A percentile compares a stretch with the other conserved stretches of the same genome.
These are phyloP conservation scores for Brachionus paranguensis DNA, from an alignment of 1,140 invertebrate genomes.

Conservation along the genomic window DNA sequence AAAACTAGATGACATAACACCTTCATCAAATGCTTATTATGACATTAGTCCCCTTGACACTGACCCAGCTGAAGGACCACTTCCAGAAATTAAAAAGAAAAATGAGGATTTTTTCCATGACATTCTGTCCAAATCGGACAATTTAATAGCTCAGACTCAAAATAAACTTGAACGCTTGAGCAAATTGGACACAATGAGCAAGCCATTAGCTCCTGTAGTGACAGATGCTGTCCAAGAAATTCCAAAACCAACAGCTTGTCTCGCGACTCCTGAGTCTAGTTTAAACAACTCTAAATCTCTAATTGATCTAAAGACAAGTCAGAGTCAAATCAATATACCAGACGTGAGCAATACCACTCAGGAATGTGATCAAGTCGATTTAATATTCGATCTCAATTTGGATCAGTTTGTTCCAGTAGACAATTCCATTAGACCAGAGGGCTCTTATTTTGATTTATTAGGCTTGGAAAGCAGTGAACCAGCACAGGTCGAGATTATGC, in stretches of 20 bases:
- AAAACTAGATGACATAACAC: constrained; percentile 33
- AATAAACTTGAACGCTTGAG: constrained; percentile 25
- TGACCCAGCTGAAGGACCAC: not conserved
- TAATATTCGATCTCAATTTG: not conserved
- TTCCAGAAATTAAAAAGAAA: constrained; percentile 12
- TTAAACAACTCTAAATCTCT: constrained; percentile 29
- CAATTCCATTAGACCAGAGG: not conserved
- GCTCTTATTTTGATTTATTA: constrained; percentile 24
- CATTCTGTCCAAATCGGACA: constrained; percentile 28
- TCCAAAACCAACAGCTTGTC: not conserved
- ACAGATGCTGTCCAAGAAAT: not conserved
- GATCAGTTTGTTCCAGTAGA: not conserved
- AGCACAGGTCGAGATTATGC: not conserved
- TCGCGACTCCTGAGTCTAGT: not conserved
- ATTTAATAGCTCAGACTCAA: constrained; percentile 37
- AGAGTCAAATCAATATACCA: not conserved
- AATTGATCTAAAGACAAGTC: constrained; percentile 18
- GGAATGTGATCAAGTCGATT: not conserved
- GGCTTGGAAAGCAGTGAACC: constrained; percentile 1
- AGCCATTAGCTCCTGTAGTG: not conserved
- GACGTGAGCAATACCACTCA: not conserved
- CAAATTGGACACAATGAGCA: constrained; percentile 22
- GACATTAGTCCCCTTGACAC: not conserved
- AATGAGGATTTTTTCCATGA: constrained; percentile 38
- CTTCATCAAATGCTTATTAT: constrained; percentile 16